Evolutionary conservation across 2,797 vertebrate species (phyloP).

Genomic region (Lemur catta): DNA sequence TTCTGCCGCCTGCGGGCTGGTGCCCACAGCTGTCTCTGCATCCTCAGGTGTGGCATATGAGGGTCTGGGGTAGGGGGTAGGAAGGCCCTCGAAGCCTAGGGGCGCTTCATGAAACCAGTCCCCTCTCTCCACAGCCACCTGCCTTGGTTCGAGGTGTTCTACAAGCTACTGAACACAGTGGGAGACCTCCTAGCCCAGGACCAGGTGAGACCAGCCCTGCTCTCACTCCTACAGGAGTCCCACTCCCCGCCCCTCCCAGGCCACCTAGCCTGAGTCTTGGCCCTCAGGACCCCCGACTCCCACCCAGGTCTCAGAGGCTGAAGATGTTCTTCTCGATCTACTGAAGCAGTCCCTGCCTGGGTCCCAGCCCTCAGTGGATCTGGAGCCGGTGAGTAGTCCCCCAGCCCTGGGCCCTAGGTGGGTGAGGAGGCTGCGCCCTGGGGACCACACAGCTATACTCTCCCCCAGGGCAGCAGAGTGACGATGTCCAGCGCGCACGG

Average conservation of each 20-base stretch:
- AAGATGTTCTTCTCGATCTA: conserved; percentile 84
- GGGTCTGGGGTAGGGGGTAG: rapidly evolving
- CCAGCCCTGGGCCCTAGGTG: background rate
- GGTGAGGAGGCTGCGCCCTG: background rate
- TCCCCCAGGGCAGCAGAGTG: conserved; percentile 5
- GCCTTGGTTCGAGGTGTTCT: conserved; percentile 96
- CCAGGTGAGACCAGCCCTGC: conserved; percentile 84
- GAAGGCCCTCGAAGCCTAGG: background rate
- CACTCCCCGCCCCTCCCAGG: background rate
- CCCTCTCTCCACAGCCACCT: conserved; percentile 85
- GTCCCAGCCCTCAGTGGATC: conserved; percentile 81
- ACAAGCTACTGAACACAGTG: conserved; percentile 93
- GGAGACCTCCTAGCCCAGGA: conserved; percentile 89
- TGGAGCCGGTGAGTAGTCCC: conserved; percentile 87
- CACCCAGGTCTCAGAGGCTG: conserved; percentile 87
- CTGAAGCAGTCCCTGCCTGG: conserved; percentile 85
- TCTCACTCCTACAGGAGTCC: conserved; percentile 17
- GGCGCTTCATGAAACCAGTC: background rate
- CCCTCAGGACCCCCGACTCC: background rate
- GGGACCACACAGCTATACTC: background rate
- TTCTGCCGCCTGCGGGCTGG: conserved; percentile 91
- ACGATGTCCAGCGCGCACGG: background rate
- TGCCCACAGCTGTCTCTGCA: conserved; percentile 89
- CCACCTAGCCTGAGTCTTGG: background rate
- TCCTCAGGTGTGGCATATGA: conserved; percentile 87